Evolutionary conservation across 2,797 vertebrate species (phyloP).

Genomic region (Pangasius krempfi): DNA sequence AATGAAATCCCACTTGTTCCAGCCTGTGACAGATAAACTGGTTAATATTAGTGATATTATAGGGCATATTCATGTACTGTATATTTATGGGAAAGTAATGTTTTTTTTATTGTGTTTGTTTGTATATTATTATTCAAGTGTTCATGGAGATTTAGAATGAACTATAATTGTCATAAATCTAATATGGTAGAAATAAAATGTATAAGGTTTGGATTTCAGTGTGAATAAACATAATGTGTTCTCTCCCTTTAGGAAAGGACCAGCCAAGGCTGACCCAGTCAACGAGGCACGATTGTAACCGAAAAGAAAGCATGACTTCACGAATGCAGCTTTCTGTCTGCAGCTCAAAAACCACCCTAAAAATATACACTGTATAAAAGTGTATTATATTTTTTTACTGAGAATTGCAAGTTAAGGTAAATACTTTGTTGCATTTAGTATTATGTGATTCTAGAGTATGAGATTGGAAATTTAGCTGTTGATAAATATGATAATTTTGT

Average conservation of each 20-base stretch:
- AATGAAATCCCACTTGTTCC: background rate
- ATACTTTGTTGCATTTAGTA: background rate
- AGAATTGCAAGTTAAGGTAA: background rate
- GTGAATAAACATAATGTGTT: constrained; percentile 6
- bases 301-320: constrained; percentile 1
- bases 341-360: background rate
- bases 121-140: background rate
- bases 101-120: background rate
- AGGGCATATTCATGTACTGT: background rate
- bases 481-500: background rate
- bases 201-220: background rate
- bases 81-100: background rate
- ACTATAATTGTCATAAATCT: background rate
- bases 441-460: background rate
- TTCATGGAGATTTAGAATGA: background rate
- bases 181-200: background rate
- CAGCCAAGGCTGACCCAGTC: constrained; percentile 12
- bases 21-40: background rate
- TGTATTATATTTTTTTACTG: background rate
- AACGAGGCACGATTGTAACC: constrained; percentile 37
- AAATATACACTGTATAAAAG: background rate
- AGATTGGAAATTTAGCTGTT: background rate
- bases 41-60: background rate
- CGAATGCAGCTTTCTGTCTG: background rate
- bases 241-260: constrained; percentile 48